Percentiles rank a stretch among this genome's conserved stretches.
These are phyloP conservation scores for Andinoacara biseriatus DNA, from an alignment of 2,113 vertebrate genomes.

Conservation along the genomic window DNA sequence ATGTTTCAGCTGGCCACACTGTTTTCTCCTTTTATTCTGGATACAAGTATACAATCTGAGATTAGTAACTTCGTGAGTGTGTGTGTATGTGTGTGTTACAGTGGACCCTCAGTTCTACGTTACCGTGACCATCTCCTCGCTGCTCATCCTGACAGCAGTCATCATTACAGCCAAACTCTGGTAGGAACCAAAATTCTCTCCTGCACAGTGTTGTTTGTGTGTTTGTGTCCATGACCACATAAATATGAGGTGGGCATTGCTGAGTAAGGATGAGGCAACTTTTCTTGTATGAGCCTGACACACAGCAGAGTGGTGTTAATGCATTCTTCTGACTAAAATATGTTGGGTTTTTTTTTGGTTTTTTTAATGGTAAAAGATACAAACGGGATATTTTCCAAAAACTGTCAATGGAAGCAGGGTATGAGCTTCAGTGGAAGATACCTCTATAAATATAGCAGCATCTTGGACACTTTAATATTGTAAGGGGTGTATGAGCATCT, in stretches of 20 bases:
- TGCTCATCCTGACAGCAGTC: constrained; percentile 82
- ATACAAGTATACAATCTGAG: constrained; percentile 44
- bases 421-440: background rate
- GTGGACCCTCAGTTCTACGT: constrained; percentile 88
- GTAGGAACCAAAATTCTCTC: constrained; percentile 69
- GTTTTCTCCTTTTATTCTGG: constrained; percentile 43
- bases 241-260: background rate
- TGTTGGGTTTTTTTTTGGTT: background rate
- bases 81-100: constrained; percentile 70
- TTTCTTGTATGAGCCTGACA: constrained; percentile 3
- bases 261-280: background rate
- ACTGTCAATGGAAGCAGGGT: background rate
- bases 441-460: background rate
- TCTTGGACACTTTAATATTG: background rate
- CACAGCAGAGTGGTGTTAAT: background rate
- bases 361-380: background rate
- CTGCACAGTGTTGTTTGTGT: background rate
- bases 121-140: constrained; percentile 84
- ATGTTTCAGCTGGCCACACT: constrained; percentile 51
- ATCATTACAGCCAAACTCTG: constrained; percentile 84
- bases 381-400: background rate
- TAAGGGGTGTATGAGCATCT: background rate
- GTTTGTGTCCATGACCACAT: background rate
- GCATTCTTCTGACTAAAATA: background rate
- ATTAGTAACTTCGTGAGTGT: constrained; percentile 40